Base-by-base conservation (phyloP, 2,888 invertebrate genomes). In the Conops quadrifasciatus region DNA sequence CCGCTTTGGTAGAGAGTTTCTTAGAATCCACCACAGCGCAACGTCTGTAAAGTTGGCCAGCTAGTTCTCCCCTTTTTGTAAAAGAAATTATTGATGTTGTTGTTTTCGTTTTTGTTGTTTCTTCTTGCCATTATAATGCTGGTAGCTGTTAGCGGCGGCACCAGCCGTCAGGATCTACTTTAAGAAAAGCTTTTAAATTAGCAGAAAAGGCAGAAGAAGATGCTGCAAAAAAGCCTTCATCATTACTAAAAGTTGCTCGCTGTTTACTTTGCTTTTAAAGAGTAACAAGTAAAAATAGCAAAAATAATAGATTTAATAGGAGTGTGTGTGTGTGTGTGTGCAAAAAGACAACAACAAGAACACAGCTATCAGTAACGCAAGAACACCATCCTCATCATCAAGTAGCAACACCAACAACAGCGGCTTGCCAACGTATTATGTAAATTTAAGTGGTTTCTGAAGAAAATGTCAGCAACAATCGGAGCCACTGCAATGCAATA, bases 401-500 rank as follows among this genome's bases (percentile, higher is more conserved):
- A n/a, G n/a, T 11, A 60, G 30, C 28, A 60, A 60, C 1, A 49
- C 49, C 47, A 28, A 47, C 47, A 47, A 24, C n/a, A 63, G 43
- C n/a, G 53, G 53, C 53, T 58, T 67, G 43, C n/a, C 43, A 58
- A 21, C 45, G 26, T 24, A 75, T 75, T 73, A 75, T 75, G 72
- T 71, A 75, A 74, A 73, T 75, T 75, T 75, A 75, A 75, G 72
- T 74, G 72, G 71, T 75, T 75, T 73, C 73, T 74, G 36, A 73
- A 74, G 71, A 71, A 58, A 28, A 58, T 58, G 28, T 24, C 58
- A 28, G 26, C 58, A 58, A 58, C 58, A 56, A 56, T 56, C 21
- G 21, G 24, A 56, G 11, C 53, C 3, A 49, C 49, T n/a, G 13
- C 49, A 49, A 49, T 13, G 13, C 4, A 16, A 16, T n/a, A n/a